Evolutionary conservation across 2,888 invertebrate genomes (phyloP).

Genomic region (Dioctria rufipes): DNA sequence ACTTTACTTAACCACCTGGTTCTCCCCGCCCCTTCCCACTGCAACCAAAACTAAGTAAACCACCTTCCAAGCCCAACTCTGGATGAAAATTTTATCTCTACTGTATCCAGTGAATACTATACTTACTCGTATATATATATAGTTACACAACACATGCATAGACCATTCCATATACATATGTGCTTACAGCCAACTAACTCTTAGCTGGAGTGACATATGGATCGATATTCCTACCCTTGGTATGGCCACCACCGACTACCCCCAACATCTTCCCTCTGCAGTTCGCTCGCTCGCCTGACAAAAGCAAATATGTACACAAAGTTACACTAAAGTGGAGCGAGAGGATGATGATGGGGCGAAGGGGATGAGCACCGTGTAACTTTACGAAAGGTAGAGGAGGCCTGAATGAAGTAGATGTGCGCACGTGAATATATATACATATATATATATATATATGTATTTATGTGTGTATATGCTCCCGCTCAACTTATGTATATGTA

Average conservation of each 20-base stretch:
- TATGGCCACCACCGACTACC: constrained; percentile 9
- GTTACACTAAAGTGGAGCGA: constrained; percentile 40
- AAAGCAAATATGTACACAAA: constrained; percentile 58
- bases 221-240: constrained; percentile 57
- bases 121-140: no score
- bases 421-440: constrained; percentile 13
- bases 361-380: constrained; percentile 32
- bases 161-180: constrained; percentile 48
- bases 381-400: constrained; percentile 41
- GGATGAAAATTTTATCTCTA: constrained; percentile 58
- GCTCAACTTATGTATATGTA: constrained; percentile 13
- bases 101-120: constrained; percentile 36
- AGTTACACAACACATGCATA: constrained; percentile 44
- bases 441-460: no score
- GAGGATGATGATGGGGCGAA: neutral
- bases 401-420: constrained; percentile 47
- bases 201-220: constrained; percentile 54
- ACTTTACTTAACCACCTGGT: no score
- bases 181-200: constrained; percentile 18
- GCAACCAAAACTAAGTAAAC: constrained; percentile 9
- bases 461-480: neutral
- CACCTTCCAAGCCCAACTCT: constrained; percentile 24
- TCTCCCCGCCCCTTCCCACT: neutral
- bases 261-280: constrained; percentile 9
- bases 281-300: constrained; percentile 40